Conservation (phyloP, 2,797 vertebrate genomes). For the Ceyx erithaca region DNA sequence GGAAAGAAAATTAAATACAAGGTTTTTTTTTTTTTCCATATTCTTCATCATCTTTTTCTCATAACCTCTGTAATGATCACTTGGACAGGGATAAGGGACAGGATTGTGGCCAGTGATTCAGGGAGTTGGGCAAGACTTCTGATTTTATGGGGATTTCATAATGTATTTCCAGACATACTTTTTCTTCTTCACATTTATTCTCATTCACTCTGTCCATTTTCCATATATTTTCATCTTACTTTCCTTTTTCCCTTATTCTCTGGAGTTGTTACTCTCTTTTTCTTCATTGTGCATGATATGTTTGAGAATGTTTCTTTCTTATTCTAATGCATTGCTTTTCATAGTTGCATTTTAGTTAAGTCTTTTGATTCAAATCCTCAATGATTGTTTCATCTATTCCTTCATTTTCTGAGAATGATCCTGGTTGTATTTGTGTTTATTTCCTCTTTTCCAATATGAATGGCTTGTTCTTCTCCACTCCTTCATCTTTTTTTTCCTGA, state of each 20-base stretch:
- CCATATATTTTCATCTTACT: neutral
- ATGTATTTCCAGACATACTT: neutral
- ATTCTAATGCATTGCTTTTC: neutral
- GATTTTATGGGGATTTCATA: neutral
- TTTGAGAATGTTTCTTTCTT: neutral
- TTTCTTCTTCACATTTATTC: neutral
- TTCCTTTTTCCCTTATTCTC: neutral
- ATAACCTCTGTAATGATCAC: neutral
- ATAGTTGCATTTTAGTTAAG: neutral
- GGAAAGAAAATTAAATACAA: neutral
- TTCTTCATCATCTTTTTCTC: neutral
- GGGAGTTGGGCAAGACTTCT: neutral
- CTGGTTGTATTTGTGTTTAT: neutral
- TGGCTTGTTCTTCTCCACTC: neutral
- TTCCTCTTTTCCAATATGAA: neutral
- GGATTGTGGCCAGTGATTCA: rapidly evolving
- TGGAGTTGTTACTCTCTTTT: neutral
- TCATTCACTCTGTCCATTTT: neutral
- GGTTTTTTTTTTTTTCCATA: neutral
- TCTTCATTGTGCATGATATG: neutral
- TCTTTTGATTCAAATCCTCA: neutral
- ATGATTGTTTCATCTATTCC: neutral
- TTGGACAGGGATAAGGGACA: neutral
- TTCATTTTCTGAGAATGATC: neutral
- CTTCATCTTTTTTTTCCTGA: neutral